A percentile compares a stretch with the other conserved stretches of the same genome.
Evolutionary conservation across 2,113 vertebrate genomes (phyloP).

Genomic region (Psittacara wagleri): DNA sequence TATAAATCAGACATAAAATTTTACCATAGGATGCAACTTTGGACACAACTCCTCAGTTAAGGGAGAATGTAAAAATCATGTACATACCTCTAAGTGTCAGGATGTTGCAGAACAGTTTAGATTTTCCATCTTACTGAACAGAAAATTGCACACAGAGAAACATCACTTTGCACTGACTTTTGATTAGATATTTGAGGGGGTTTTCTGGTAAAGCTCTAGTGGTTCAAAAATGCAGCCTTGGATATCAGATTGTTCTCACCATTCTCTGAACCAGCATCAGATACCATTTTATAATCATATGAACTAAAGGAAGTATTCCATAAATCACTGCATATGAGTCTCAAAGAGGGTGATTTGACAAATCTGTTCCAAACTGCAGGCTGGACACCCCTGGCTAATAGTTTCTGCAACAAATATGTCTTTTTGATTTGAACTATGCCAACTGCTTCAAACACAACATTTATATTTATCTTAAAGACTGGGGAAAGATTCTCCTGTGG

Average conservation of each 20-base stretch:
- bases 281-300: background rate
- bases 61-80: background rate
- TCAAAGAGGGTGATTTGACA: background rate
- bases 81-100: background rate
- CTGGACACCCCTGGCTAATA: background rate
- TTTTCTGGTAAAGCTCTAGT: background rate
- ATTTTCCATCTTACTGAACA: background rate
- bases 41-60: background rate
- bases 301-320: background rate
- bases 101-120: background rate
- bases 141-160: background rate
- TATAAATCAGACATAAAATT: background rate
- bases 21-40: background rate
- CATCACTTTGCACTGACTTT: background rate
- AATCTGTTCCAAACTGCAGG: background rate
- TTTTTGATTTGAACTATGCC: background rate
- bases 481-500: background rate
- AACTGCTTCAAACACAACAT: background rate
- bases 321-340: background rate
- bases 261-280: background rate
- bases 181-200: background rate
- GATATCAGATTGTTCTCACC: background rate
- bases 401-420: background rate
- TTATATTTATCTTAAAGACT: background rate
- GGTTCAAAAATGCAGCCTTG: background rate